Base-by-base conservation (phyloP, 2,888 invertebrate species). In the Atrina japonica region DNA sequence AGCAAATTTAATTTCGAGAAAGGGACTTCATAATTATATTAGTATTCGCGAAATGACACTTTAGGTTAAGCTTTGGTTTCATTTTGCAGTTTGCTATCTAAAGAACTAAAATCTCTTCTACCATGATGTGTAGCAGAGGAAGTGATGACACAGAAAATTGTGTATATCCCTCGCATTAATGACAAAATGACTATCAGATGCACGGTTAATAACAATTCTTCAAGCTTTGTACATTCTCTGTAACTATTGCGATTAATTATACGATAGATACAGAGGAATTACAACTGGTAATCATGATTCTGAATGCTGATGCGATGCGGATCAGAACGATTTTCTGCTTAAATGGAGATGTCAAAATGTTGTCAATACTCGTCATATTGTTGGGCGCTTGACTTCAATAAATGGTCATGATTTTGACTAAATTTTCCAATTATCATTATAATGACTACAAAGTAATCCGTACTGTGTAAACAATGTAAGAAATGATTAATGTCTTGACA, bases 11-110 rank as follows among this genome's bases (percentile, higher is more conserved):
- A 70, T 61, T 49, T 70, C 55, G 60, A 43, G 29, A 55, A 30
- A 56, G 59, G 23, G 50, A 66, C 61, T 66, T 66, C 60, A 70
- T 70, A 61, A 66, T 66, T 70, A 66, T 60, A 70, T 70, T 70
- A 50, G 29, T 16, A 41, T 66, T 53, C 55, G 55, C 25, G 55
- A 47, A 50, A 49, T 11, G 49, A 29, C 49, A 49, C n/a, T 41
- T 35, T 61, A 25, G 52, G 18, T 25, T 52, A 23, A 52, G 23
- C 35, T 49, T 40, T 21, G 11, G 14, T 56, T 40, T 56, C 56
- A 35, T 56, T 40, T 21, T 21, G 23, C 56, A 40, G 40, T 40
- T 56, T 35, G 21, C 29, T 29, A 9, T 56, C 55, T 52, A 1
- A 52, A 23, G 52, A 27, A 25, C 25, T 9, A 7, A 29, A 52